Base-by-base conservation (phyloP, 2,797 vertebrate genomes). In the Protosalanx chinensis region DNA sequence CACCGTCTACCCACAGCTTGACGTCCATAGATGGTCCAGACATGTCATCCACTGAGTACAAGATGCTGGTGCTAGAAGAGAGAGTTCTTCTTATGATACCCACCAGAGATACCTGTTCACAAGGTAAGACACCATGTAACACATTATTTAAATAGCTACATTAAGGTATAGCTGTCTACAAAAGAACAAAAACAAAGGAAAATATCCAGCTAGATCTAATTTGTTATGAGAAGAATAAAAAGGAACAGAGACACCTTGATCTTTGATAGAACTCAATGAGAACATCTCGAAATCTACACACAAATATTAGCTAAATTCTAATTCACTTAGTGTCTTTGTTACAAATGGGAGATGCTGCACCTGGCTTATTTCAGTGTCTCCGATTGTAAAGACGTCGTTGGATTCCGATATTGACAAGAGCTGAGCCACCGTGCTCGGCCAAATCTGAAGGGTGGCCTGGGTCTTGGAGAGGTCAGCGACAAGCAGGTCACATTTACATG, bases 1-100 rank as follows among this genome's bases (percentile, higher is more conserved):
- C 78, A 2, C 67, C 0, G 76, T 82, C 72, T 5, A 82, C 57
- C 90, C 90, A 91, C 62, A 83, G 86, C 73, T 70, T 82, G 65
- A 89, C 85, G 7, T 59, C 68, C 0, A 91, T 6, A 58, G 82
- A 79, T 0, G 88, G 82, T 6, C 84, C 88, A 0, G 88, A 91
- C 90, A 88, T 90, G 83, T 91, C 90, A 8, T 91, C 89, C 78
- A 91, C 71, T 20, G 69, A 75, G 74, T 83, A 88, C 75, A 83
- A 70, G 67, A 87, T 1, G 37, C 76, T 61, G 0, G 71, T 82
- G 27, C n/a, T 13, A 0, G 70, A 82, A 10, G 77, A 78, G 30
- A 68, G 41, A 7, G 46, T 27, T 23, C 64, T 70, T 74, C 81
- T 78, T 72, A 90, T 3, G 10, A 87, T 3, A n/a, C 90, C 90